These are phyloP conservation scores for Montipora efflorescens DNA, from an alignment of 64 coral and sea anemone species.

Conservation along the genomic window DNA sequence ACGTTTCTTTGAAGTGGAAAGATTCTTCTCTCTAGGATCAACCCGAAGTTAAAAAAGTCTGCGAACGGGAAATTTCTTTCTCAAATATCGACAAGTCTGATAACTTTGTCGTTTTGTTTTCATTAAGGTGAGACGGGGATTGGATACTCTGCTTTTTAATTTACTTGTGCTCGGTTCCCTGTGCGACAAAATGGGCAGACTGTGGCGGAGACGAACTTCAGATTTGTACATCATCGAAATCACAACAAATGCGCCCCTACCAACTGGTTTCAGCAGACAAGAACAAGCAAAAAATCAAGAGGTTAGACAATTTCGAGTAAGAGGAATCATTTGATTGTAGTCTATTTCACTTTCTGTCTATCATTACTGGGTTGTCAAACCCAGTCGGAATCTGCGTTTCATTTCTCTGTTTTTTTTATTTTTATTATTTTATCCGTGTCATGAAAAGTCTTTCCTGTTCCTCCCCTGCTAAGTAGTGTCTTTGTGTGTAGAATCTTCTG, in stretches of 20 bases:
- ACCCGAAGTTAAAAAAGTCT: not conserved
- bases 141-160: conserved; percentile 84
- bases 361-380: too few relatives aligned
- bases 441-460: too few relatives aligned
- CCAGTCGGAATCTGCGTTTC: too few relatives aligned
- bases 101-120: not conserved
- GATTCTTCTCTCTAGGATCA: not conserved
- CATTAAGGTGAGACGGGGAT: conserved; percentile 12
- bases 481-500: too few relatives aligned
- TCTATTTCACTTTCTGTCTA: too few relatives aligned
- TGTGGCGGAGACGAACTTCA: conserved; percentile 80
- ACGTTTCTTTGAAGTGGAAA: too few relatives aligned
- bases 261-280: conserved; percentile 13
- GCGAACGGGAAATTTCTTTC: not conserved
- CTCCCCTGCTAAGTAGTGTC: too few relatives aligned
- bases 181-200: conserved; percentile 61
- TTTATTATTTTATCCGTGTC: too few relatives aligned
- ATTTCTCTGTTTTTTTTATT: too few relatives aligned
- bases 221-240: conserved; percentile 92
- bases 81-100: not conserved
- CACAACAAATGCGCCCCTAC: conserved; percentile 22
- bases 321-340: not conserved
- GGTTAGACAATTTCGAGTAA: not conserved
- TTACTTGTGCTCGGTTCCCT: conserved; percentile 71
- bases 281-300: not conserved